These are phyloP conservation scores for Thomomys bottae DNA, from an alignment of 2,113 vertebrate species.

Conservation along the genomic window DNA sequence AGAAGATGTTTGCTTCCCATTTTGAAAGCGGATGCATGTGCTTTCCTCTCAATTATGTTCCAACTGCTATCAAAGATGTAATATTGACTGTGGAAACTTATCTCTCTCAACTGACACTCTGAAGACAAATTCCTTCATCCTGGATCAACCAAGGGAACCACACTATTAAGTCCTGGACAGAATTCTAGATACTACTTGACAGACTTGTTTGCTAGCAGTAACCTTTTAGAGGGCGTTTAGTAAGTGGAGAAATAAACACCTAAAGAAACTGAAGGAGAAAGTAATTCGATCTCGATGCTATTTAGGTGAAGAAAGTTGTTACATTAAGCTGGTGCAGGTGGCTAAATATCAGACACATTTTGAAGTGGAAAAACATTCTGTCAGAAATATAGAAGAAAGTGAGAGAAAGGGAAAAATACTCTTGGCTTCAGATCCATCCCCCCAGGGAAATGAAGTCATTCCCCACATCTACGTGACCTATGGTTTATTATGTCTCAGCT, in stretches of 20 bases:
- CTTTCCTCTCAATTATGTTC: constrained; percentile 69
- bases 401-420: not conserved
- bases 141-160: constrained; percentile 45
- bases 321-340: constrained; percentile 46
- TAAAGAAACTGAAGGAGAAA: constrained; percentile 51
- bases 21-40: constrained; percentile 44
- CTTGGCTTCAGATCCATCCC: constrained; percentile 34
- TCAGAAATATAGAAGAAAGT: constrained; percentile 6
- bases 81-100: constrained; percentile 60
- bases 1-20: constrained; percentile 51
- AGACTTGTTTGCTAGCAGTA: constrained; percentile 50
- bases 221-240: not conserved
- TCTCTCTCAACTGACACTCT: constrained; percentile 72
- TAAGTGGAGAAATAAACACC: constrained; percentile 2
- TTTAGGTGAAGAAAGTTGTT: constrained; percentile 41
- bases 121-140: constrained; percentile 75
- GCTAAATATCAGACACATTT: constrained; percentile 38
- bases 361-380: constrained; percentile 31
- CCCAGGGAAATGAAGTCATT: constrained; percentile 38
- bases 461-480: not conserved
- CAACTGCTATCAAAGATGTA: constrained; percentile 68
- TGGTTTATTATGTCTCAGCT: constrained; percentile 37
- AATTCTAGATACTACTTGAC: not conserved
- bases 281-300: constrained; percentile 54
- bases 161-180: constrained; percentile 26